These are phyloP conservation scores for Panulirus ornatus DNA, from an alignment of 1,140 invertebrate species.

Conservation along the genomic window DNA sequence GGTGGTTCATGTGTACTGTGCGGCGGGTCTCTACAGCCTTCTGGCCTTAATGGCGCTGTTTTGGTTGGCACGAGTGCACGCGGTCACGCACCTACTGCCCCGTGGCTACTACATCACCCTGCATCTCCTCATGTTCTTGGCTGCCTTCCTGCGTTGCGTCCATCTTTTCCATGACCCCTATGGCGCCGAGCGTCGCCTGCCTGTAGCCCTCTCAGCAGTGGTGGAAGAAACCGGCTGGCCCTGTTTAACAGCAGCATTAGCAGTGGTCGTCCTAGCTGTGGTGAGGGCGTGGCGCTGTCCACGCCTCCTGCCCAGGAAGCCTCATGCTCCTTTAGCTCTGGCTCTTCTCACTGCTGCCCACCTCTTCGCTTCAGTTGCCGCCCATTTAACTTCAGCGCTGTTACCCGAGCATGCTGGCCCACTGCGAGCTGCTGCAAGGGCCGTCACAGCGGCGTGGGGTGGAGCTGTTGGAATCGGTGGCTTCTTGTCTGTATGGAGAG, in stretches of 20 bases:
- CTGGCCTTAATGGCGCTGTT: conserved; percentile 88
- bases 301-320: conserved; percentile 56
- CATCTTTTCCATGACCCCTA: conserved; percentile 88
- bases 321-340: conserved; percentile 64
- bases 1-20: conserved; percentile 92
- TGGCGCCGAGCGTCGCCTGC: conserved; percentile 82
- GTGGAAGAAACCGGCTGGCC: conserved; percentile 78
- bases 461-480: conserved; percentile 58
- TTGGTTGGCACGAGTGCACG: conserved; percentile 66
- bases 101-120: conserved; percentile 87
- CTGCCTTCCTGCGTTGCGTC: conserved; percentile 89
- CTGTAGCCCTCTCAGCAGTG: conserved; percentile 80
- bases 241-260: conserved; percentile 90
- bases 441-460: conserved; percentile 60
- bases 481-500: conserved; percentile 54
- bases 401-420: conserved; percentile 56
- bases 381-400: conserved; percentile 64
- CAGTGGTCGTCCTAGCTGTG: conserved; percentile 89
- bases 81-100: conserved; percentile 57
- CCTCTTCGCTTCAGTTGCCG: conserved; percentile 64
- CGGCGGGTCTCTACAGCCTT: conserved; percentile 89
- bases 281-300: conserved; percentile 83
- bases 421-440: conserved; percentile 56
- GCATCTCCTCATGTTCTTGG: conserved; percentile 86
- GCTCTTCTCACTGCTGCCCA: conserved; percentile 68